These are phyloP conservation scores for Phymastichus coffea DNA, from an alignment of 1,140 invertebrate species.

Conservation along the genomic window DNA sequence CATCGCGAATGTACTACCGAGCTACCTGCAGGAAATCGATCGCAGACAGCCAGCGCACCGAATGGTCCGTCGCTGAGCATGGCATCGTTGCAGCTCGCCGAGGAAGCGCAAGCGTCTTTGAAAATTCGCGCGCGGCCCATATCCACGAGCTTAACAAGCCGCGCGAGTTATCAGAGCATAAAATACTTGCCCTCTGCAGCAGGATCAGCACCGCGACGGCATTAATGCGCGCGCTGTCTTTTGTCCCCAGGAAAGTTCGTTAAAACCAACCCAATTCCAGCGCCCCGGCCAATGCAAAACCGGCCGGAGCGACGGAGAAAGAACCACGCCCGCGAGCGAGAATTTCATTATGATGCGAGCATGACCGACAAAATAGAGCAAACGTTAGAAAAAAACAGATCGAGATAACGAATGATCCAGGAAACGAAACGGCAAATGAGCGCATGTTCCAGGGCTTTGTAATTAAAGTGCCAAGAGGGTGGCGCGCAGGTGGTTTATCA, in stretches of 20 bases:
- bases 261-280: constrained; percentile 1
- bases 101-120: too few relatives aligned
- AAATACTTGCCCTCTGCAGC: too few relatives aligned
- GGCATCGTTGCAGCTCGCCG: too few relatives aligned
- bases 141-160: too few relatives aligned
- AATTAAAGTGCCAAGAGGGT: neutral
- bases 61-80: too few relatives aligned
- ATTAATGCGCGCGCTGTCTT: neutral
- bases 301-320: neutral
- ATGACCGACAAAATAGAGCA: neutral
- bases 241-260: neutral
- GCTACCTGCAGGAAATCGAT: too few relatives aligned
- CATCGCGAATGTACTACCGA: constrained; percentile 4
- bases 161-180: too few relatives aligned
- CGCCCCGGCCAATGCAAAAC: neutral
- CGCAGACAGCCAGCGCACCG: too few relatives aligned
- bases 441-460: neutral
- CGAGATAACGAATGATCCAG: neutral
- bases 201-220: too few relatives aligned
- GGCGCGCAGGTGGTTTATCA: neutral
- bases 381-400: neutral
- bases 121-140: too few relatives aligned
- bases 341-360: neutral
- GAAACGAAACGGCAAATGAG: neutral
- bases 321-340: neutral